Base-by-base conservation (phyloP, 2,888 invertebrate genomes). In the Emmelina monodactyla region DNA sequence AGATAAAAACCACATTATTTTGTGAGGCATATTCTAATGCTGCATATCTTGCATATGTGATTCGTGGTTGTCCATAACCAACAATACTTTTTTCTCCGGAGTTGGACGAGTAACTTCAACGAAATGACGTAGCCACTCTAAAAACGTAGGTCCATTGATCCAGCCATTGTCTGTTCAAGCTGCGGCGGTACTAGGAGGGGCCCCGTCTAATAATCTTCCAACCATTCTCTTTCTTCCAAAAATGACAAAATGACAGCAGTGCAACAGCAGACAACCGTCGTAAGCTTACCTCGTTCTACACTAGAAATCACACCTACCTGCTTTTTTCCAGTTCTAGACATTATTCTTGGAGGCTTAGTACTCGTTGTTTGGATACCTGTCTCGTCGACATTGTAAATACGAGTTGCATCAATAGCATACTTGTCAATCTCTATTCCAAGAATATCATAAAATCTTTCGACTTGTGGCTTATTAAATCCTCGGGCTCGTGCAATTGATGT, bases 161-260 rank as follows among this genome's bases (percentile, higher is more conserved):
- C 39, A 39, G 7, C 39, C 39, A 16, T 35, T 37, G 12, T 25
- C 14, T n/a, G 36, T 32, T 16, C 39, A 39, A 12, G 36, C 32
- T 31, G 31, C 35, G 10, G 11, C 11, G 14, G 35, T 37, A n/a
- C 22, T 16, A 15, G 38, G 35, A 11, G 38, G 25, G 11, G 38
- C 34, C 14, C 37, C 38, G 38, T 45, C 43, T 14, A 41, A 28
- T 11, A 28, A 28, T 28, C 28, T 28, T 4, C 14, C 30, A 13
- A 31, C 33, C 51, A 56, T 53, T 35, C 47, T 40, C 42, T 58
- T 55, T 35, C 55, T 34, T 1, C 43, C 48, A 45, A 57, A 60
- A 31, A 58, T 54, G 28, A 59, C 35, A 40, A 50, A 50, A 10
- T 55, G 31, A 49, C 41, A 28, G 45, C 45, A 40, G 44, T 49